Evolutionary conservation across 2,797 vertebrate species (phyloP).

Genomic region (Masticophis lateralis): DNA sequence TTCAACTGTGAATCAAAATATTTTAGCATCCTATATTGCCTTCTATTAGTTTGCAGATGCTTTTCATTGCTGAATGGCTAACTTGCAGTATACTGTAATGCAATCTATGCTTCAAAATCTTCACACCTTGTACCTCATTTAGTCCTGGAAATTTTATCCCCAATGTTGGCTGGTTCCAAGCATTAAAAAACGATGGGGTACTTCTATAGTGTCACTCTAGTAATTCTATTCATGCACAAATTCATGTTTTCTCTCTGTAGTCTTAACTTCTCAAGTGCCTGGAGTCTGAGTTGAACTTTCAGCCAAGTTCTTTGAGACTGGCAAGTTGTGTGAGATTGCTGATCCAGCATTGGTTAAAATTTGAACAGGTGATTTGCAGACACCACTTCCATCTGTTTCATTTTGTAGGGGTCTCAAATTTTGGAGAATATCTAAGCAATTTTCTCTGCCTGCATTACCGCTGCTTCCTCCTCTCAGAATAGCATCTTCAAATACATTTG

Average conservation of each 20-base stretch:
- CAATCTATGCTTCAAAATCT: not conserved
- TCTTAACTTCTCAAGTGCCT: not conserved
- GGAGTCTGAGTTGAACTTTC: not conserved
- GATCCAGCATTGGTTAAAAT: not conserved
- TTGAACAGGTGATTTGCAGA: not conserved
- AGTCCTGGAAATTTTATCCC: not conserved
- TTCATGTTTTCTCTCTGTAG: not conserved
- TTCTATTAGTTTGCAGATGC: not conserved
- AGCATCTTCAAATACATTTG: not conserved
- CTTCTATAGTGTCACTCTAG: not conserved
- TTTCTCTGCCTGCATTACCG: not conserved
- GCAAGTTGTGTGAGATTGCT: not conserved
- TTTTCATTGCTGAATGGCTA: not conserved
- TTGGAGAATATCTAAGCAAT: not conserved
- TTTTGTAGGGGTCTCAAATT: not conserved
- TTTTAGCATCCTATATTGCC: not conserved
- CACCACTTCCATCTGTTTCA: not conserved
- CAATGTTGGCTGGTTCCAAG: not conserved
- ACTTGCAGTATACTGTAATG: not conserved
- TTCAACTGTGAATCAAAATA: not conserved
- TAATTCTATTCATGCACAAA: not conserved
- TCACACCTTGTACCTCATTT: not conserved
- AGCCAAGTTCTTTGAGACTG: not conserved
- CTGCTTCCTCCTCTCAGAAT: not conserved
- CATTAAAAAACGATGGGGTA: not conserved